phyloP scores from a whole-genome alignment of 2,888 invertebrate species.

The Dicycla oo region DNA sequence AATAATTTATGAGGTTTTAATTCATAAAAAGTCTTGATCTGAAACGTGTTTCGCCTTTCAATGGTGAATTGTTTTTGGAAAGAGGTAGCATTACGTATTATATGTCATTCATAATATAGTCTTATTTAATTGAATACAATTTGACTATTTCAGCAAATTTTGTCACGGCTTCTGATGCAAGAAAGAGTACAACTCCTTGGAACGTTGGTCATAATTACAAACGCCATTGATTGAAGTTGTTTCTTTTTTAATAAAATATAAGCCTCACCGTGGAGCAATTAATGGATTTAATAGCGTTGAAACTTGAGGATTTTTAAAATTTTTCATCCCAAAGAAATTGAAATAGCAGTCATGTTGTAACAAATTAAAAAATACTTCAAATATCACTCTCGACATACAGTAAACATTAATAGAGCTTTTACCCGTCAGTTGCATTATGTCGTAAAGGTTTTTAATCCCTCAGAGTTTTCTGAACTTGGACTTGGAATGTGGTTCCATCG shows the following conservation, averaged over 20 bases:
- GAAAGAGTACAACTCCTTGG: background rate
- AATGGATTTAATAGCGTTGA: background rate
- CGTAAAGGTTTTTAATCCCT: conserved; percentile 78
- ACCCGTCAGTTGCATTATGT: conserved; percentile 44
- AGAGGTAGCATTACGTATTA: conserved; percentile 27
- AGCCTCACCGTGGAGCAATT: background rate
- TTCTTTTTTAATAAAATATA: conserved; percentile 8
- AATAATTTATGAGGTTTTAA: conserved; percentile 81
- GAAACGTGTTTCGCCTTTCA: conserved; percentile 65
- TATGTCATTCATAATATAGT: conserved; percentile 24
- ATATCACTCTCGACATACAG: conserved; percentile 8
- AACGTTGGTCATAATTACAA: background rate
- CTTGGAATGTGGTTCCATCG: conserved; percentile 84
- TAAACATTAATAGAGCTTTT: conserved; percentile 18
- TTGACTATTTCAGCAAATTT: background rate
- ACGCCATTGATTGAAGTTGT: background rate
- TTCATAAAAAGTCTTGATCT: conserved; percentile 71
- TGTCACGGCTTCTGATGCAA: background rate
- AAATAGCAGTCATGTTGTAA: background rate
- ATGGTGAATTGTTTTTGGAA: conserved; percentile 49
- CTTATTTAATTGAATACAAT: conserved; percentile 15
- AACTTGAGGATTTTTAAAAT: background rate
- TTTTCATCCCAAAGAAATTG: conserved; percentile 1
- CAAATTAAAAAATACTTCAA: conserved; percentile 17
- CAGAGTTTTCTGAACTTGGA: conserved; percentile 82